Conservation (phyloP, 2,797 vertebrate species). For the Tragopan temminckii region DNA sequence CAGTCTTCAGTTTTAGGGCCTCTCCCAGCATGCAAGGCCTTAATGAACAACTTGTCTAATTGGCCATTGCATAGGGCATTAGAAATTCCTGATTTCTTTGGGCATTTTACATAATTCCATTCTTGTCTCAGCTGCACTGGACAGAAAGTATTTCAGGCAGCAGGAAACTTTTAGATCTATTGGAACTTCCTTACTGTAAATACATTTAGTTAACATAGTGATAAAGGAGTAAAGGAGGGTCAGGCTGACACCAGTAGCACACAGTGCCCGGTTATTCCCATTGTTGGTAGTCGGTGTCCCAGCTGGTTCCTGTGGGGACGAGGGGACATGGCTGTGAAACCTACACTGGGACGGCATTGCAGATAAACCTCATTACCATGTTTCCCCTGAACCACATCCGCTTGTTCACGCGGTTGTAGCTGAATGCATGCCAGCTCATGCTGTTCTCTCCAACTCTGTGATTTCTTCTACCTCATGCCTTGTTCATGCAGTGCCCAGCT, state of each 20-base stretch:
- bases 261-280: accelerated
- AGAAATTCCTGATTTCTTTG: background rate
- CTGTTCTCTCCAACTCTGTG: accelerated
- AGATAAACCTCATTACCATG: background rate
- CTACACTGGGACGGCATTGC: background rate
- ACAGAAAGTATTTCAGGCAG: constrained; percentile 6
- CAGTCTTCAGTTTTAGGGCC: background rate
- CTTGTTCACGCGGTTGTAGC: background rate
- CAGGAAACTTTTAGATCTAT: background rate
- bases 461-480: background rate
- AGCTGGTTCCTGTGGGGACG: constrained; percentile 16
- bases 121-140: background rate
- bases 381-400: background rate
- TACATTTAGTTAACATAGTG: background rate
- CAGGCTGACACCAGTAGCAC: constrained; percentile 3
- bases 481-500: background rate
- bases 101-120: background rate
- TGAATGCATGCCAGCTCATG: accelerated
- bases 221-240: background rate
- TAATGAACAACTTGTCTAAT: background rate
- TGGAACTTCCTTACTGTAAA: background rate
- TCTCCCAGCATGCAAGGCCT: background rate
- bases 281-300: background rate
- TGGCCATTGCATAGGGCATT: background rate
- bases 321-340: background rate